Evolutionary conservation across 2,113 vertebrate species (phyloP).

Genomic region (Engraulis encrasicolus): DNA sequence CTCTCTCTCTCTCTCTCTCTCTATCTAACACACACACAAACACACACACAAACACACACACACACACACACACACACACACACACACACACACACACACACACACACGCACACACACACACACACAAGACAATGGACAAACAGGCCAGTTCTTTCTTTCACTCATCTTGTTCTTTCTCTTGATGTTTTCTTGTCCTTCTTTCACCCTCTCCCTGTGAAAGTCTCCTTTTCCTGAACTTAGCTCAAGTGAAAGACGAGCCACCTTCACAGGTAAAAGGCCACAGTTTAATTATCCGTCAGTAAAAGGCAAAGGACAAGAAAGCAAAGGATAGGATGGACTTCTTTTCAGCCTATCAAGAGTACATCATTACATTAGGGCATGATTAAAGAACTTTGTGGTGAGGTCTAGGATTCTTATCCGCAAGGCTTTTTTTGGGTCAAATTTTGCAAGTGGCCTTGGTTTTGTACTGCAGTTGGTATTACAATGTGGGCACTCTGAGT

Average conservation of each 20-base stretch:
- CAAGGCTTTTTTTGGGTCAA: no score
- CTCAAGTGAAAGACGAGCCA: background rate
- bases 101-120: background rate
- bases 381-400: background rate
- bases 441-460: no score
- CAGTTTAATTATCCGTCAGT: background rate
- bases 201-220: background rate
- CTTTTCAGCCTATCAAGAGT: background rate
- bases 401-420: no score
- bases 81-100: background rate
- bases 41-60: no score
- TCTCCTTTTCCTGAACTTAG: background rate
- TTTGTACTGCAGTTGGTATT: no score
- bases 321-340: background rate
- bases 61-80: background rate
- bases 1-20: no score
- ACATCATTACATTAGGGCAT: background rate
- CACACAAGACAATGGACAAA: no score
- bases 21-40: no score
- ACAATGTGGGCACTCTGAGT: background rate
- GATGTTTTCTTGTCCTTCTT: background rate
- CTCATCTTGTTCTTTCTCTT: background rate
- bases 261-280: background rate
- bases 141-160: background rate
- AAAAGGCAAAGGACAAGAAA: background rate